Percentiles rank a stretch among this genome's conserved stretches.
phyloP scores from a whole-genome alignment of 2,113 vertebrate genomes.

The Ciconia maguari region DNA sequence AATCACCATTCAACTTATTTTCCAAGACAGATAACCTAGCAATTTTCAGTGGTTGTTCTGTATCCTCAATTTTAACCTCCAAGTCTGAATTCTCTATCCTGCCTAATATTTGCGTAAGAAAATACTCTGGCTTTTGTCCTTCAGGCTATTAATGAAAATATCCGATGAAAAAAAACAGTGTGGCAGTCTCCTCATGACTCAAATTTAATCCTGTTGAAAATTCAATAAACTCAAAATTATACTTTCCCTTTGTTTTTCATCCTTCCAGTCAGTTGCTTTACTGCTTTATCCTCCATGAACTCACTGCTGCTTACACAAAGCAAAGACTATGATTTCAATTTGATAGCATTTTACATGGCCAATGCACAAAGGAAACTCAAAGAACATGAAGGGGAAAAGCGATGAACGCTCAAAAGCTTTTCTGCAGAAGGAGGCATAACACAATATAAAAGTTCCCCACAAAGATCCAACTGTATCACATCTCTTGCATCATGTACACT shows the following conservation, averaged over 20 bases:
- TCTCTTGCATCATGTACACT: background rate
- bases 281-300: background rate
- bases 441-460: background rate
- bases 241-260: slow-evolving; percentile 12
- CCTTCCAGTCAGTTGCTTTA: background rate
- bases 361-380: background rate
- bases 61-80: background rate
- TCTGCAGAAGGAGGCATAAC: background rate
- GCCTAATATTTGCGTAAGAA: background rate
- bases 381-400: background rate
- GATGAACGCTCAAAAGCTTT: background rate
- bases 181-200: background rate
- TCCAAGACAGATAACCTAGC: background rate
- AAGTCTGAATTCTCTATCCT: background rate
- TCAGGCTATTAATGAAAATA: background rate
- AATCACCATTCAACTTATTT: background rate
- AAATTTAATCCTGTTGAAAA: background rate
- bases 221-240: background rate
- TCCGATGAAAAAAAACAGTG: background rate
- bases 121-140: background rate
- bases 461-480: background rate
- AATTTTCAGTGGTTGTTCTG: background rate
- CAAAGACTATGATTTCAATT: background rate
- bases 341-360: background rate
- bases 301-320: background rate